Base-by-base conservation (phyloP, 2,888 invertebrate genomes). In the Drosophila prostipennis region DNA sequence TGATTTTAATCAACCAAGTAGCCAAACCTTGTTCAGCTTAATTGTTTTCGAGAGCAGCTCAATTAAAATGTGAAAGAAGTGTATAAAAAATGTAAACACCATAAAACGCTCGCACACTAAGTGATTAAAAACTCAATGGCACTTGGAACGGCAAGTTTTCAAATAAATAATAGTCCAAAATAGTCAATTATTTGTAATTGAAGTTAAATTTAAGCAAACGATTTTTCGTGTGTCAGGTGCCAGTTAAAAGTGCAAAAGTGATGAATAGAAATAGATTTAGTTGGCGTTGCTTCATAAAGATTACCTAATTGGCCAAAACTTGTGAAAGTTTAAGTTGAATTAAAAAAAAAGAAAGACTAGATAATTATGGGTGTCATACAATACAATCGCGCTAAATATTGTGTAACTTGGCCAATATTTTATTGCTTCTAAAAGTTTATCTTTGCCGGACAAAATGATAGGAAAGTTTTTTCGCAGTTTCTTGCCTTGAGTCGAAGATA, bases 11-110 rank as follows among this genome's bases (percentile, higher is more conserved):
- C n/a, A 43, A 43, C n/a, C 23, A 26, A n/a, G 26, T 26, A 23
- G 26, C 16, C 16, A 37, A 51, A 16, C 37, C 37, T 39, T 11
- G n/a, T 14, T 39, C 53, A 57, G 11, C 29, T 10, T 10, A 46
- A 46, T 46, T 14, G 29, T 6, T 29, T 32, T 39, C 29, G 19
- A 29, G 49, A 29, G 6, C 13, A n/a, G 39, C 29, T 16, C 29
- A 29, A 48, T 57, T 32, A 32, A 40, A 40, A 48, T 48, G 23
- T 16, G 2, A 13, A 14, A 39, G 11, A 49, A 43, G 14, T 4
- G n/a, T 0, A 16, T 19, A 19, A 8, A 45, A 29, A 45, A 26
- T 10, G 14, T 11, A 5, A 42, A 19, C 2, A 42, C 10, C 14
- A 16, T 43, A 4, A 45, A 26, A 8, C 26, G n/a, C 19, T 19